phyloP scores from a whole-genome alignment of 64 coral and sea anemone species.

The Dendrophyllia cribrosa region DNA sequence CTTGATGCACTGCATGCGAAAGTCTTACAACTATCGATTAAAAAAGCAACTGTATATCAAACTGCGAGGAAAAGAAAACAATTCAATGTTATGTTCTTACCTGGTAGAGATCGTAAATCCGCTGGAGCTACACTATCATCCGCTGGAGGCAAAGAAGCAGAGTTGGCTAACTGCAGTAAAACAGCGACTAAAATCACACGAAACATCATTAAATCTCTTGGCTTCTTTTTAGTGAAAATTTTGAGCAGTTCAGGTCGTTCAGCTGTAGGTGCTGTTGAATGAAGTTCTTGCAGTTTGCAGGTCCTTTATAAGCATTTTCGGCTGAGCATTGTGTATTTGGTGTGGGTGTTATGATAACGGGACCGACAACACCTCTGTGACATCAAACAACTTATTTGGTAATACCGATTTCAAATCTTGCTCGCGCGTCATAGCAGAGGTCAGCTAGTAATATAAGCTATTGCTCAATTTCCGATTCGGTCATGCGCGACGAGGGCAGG shows the following conservation, averaged over 20 bases:
- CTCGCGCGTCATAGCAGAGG: background rate
- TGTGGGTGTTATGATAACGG: background rate
- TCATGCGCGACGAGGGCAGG: background rate
- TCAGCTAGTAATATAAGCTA: background rate
- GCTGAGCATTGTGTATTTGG: background rate
- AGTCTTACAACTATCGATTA: no score
- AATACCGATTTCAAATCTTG: background rate
- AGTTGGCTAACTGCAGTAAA: background rate
- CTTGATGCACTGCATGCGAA: no score
- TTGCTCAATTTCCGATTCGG: slow-evolving; percentile 9
- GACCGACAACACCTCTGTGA: background rate
- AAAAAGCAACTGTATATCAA: no score
- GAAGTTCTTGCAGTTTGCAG: background rate
- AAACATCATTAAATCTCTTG: background rate
- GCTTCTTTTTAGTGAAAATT: background rate
- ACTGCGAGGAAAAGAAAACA: no score
- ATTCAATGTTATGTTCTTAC: background rate
- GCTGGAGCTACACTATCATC: background rate
- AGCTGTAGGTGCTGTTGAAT: background rate
- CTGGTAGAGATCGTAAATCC: background rate
- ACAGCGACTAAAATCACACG: background rate
- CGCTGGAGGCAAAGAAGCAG: background rate
- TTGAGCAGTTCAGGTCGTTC: background rate
- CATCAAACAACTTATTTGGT: slow-evolving; percentile 7
- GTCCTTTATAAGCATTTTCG: background rate